Percentiles rank a stretch among this genome's conserved stretches.
Conservation (phyloP, 2,888 invertebrate species). For the Scelioninae gen. 1 region DNA sequence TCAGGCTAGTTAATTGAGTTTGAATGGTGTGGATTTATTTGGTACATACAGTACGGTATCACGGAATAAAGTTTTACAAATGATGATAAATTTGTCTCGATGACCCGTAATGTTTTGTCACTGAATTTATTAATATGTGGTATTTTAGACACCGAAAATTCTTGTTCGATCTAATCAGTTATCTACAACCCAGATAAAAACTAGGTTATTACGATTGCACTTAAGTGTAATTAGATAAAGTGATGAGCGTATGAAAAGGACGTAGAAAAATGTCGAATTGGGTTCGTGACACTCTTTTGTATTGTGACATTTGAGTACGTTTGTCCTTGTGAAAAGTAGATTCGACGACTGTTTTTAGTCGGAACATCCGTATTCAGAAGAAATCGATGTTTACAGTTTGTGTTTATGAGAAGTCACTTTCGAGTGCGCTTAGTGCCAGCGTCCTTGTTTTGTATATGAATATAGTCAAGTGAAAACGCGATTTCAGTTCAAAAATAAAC, state of each 20-base stretch:
- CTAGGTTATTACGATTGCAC: constrained; percentile 29
- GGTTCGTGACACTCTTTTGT: constrained; percentile 14
- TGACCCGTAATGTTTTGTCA: constrained; percentile 14
- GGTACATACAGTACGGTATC: background rate
- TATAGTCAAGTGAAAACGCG: constrained; percentile 18
- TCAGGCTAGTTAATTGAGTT: constrained; percentile 15
- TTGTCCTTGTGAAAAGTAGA: constrained; percentile 14
- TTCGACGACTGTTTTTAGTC: too few relatives aligned
- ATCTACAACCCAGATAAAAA: constrained; percentile 15
- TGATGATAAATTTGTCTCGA: constrained; percentile 27
- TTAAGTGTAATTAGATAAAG: constrained; percentile 14
- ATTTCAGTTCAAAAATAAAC: too few relatives aligned
- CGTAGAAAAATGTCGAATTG: constrained; percentile 9
- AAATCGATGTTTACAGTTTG: constrained; percentile 48
- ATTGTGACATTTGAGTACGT: constrained; percentile 8
- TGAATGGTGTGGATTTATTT: constrained; percentile 21
- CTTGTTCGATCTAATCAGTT: constrained; percentile 3
- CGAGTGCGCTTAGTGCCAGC: constrained; percentile 27
- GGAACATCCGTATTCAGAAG: constrained; percentile 30
- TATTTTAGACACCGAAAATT: constrained; percentile 16
- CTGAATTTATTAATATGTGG: constrained; percentile 3
- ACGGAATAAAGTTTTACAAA: constrained; percentile 13
- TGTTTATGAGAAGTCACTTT: constrained; percentile 50
- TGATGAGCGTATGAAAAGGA: background rate
- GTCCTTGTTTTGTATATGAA: constrained; percentile 37